phyloP scores from a whole-genome alignment of 2,113 vertebrate genomes.

The Paracanthobrama guichenoti region DNA sequence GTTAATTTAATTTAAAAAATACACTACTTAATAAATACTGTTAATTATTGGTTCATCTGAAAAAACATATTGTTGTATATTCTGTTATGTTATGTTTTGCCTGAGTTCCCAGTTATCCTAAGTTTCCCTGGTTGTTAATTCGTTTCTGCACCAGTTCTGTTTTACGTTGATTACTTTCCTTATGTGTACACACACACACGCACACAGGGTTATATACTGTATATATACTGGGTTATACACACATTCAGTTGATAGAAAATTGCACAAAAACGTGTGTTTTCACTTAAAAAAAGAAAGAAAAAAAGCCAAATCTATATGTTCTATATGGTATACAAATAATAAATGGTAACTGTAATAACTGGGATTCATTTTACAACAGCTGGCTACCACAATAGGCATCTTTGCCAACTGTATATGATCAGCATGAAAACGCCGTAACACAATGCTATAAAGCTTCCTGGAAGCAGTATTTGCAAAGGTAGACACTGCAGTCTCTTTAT shows the following conservation, averaged over 20 bases:
- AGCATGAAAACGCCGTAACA: not conserved
- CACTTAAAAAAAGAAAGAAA: too few relatives aligned
- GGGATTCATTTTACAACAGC: not conserved
- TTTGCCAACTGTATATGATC: not conserved
- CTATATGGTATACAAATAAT: too few relatives aligned
- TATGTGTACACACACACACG: too few relatives aligned
- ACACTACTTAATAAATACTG: not conserved
- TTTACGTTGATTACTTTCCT: too few relatives aligned
- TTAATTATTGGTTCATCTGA: not conserved
- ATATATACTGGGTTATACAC: too few relatives aligned
- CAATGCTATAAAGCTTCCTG: not conserved
- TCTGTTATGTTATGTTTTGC: too few relatives aligned
- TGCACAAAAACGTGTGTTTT: not conserved
- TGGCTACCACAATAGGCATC: not conserved
- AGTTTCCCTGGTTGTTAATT: too few relatives aligned
- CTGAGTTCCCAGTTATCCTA: too few relatives aligned
- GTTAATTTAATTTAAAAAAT: not conserved
- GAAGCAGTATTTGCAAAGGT: not conserved
- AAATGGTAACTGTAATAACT: not conserved
- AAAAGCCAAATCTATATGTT: too few relatives aligned
- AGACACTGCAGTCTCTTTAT: not conserved
- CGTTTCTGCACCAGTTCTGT: too few relatives aligned
- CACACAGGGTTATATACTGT: too few relatives aligned
- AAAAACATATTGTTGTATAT: not conserved
- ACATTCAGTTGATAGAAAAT: too few relatives aligned